Conservation (phyloP, 2,888 invertebrate genomes). For the Cenopis cana region DNA sequence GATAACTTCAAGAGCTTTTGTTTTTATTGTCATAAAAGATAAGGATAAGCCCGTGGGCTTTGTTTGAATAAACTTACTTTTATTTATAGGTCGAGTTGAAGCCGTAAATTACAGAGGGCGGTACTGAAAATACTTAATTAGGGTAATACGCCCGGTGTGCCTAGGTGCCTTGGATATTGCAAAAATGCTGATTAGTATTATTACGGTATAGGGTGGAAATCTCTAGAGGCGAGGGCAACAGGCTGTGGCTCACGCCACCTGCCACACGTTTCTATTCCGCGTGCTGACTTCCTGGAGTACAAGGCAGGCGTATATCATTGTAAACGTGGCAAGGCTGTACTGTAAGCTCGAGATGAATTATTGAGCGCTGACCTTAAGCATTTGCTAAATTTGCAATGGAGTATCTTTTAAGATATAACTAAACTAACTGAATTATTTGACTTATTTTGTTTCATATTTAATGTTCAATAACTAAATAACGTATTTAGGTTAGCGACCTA, state of each 20-base stretch:
- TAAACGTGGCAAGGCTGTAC: neutral
- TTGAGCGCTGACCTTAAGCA: conserved; percentile 8
- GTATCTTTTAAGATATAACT: neutral
- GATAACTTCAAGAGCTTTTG: conserved; percentile 41
- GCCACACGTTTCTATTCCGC: neutral
- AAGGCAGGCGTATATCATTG: conserved; percentile 14
- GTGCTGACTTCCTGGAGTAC: conserved; percentile 15
- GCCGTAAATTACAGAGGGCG: conserved; percentile 39
- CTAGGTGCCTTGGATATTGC: conserved; percentile 20
- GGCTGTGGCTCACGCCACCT: conserved; percentile 30
- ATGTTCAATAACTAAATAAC: neutral
- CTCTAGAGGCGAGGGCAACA: conserved; percentile 24
- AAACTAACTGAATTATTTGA: neutral
- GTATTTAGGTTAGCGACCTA: no score
- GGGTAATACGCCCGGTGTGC: conserved; percentile 54
- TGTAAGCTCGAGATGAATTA: conserved; percentile 6
- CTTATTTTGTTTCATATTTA: neutral
- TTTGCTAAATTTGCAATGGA: neutral
- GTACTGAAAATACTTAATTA: conserved; percentile 50
- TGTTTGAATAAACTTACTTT: conserved; percentile 41
- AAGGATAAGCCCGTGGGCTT: conserved; percentile 36
- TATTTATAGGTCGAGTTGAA: conserved; percentile 43
- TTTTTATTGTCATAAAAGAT: conserved; percentile 42
- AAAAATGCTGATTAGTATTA: conserved; percentile 32
- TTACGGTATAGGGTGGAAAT: conserved; percentile 17